Evolutionary conservation across 2,888 invertebrate species (phyloP).

Genomic region (Esperia sulphurella): DNA sequence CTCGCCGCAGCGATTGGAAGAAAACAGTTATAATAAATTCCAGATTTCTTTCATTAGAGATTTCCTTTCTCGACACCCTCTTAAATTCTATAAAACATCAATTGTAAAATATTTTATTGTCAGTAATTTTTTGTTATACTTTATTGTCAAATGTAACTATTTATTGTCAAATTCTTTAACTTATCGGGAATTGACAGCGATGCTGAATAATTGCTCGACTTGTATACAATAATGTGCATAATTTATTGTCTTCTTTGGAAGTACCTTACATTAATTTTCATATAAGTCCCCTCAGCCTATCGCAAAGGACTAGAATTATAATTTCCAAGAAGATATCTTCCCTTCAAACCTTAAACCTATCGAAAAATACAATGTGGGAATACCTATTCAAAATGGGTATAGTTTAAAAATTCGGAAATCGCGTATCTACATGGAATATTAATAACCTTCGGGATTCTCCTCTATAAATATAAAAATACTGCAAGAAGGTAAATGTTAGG

Average conservation of each 20-base stretch:
- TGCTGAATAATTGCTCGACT: conserved; percentile 57
- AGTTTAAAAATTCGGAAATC: conserved; percentile 39
- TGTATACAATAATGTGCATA: conserved; percentile 43
- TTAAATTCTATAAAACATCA: conserved; percentile 54
- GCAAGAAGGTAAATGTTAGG: conserved; percentile 31
- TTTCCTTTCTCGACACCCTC: conserved; percentile 17
- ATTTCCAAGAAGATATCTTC: conserved; percentile 31
- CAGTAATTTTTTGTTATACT: conserved; percentile 20
- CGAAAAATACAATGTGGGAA: conserved; percentile 65
- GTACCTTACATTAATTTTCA: conserved; percentile 23
- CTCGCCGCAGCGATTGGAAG: background rate
- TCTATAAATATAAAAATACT: conserved; percentile 63
- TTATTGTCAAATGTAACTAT: conserved; percentile 24
- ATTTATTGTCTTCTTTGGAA: conserved; percentile 57
- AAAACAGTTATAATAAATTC: background rate
- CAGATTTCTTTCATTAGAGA: background rate
- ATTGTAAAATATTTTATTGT: conserved; percentile 59
- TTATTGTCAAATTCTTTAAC: conserved; percentile 52
- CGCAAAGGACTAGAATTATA: conserved; percentile 16
- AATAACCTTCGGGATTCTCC: conserved; percentile 25
- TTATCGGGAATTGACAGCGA: conserved; percentile 63
- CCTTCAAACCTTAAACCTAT: conserved; percentile 55
- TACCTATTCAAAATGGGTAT: conserved; percentile 47
- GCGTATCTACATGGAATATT: conserved; percentile 57
- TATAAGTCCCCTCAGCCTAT: conserved; percentile 19